Conservation (phyloP, 2,113 vertebrate species). For the Tiliqua scincoides region DNA sequence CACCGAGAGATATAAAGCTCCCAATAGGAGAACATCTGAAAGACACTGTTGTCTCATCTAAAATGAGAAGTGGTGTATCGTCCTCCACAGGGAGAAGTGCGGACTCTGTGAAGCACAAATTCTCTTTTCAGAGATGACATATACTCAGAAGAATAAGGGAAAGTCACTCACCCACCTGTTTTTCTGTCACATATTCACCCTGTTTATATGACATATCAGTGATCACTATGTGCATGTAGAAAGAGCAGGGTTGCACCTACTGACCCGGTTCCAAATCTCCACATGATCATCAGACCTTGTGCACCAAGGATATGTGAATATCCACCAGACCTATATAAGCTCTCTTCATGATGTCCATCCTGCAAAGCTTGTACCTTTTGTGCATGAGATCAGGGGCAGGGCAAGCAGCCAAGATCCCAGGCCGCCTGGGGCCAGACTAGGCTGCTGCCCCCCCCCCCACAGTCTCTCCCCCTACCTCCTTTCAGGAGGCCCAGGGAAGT, state of each 20-base stretch:
- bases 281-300: not conserved
- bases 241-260: not conserved
- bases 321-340: not conserved
- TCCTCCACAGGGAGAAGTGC: not conserved
- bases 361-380: not conserved
- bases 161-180: not conserved
- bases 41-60: not conserved
- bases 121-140: not conserved
- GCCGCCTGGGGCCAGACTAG: too few species aligned
- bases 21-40: not conserved
- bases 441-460: too few species aligned
- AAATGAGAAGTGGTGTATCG: not conserved
- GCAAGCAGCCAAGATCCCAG: not conserved
- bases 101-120: not conserved
- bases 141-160: not conserved
- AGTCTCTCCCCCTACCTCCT: too few species aligned
- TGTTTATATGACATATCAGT: not conserved
- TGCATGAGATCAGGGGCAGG: not conserved
- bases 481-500: too few species aligned
- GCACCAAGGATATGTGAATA: too few species aligned
- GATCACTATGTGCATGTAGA: not conserved
- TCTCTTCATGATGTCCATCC: not conserved
- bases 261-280: not conserved
- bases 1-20: not conserved
- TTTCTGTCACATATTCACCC: not conserved